Evolutionary conservation across 2,113 vertebrate genomes (phyloP).

Genomic region (Puntigrus tetrazona): DNA sequence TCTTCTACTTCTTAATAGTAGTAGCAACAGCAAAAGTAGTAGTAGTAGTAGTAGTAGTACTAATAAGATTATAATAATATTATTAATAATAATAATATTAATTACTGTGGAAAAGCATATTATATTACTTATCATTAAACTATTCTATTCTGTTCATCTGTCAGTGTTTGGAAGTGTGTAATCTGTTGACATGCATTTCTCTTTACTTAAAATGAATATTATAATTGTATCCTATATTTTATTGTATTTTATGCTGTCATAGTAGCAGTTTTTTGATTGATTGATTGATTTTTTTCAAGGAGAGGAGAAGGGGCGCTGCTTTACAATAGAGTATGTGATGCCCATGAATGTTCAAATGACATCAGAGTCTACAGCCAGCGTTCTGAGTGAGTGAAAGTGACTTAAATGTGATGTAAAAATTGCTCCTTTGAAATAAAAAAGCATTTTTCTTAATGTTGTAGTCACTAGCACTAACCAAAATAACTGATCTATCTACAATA

Average conservation of each 20-base stretch:
- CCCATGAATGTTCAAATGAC: conserved; percentile 91
- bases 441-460: background rate
- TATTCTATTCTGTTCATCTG: background rate
- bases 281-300: conserved; percentile 72
- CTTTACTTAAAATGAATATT: background rate
- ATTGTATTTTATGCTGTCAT: background rate
- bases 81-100: background rate
- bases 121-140: background rate
- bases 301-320: conserved; percentile 91
- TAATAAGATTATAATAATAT: no score
- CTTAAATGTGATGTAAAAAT: background rate
- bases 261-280: background rate
- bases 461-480: background rate
- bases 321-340: conserved; percentile 96
- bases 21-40: no score
- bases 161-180: background rate
- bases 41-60: no score
- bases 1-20: background rate
- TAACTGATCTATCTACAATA: background rate
- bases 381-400: conserved; percentile 84
- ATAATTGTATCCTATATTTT: background rate
- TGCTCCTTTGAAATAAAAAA: background rate
- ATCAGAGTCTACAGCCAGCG: conserved; percentile 90
- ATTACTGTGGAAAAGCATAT: background rate
- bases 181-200: background rate